phyloP scores from a whole-genome alignment of 2,113 vertebrate genomes.

The Bos javanicus region DNA sequence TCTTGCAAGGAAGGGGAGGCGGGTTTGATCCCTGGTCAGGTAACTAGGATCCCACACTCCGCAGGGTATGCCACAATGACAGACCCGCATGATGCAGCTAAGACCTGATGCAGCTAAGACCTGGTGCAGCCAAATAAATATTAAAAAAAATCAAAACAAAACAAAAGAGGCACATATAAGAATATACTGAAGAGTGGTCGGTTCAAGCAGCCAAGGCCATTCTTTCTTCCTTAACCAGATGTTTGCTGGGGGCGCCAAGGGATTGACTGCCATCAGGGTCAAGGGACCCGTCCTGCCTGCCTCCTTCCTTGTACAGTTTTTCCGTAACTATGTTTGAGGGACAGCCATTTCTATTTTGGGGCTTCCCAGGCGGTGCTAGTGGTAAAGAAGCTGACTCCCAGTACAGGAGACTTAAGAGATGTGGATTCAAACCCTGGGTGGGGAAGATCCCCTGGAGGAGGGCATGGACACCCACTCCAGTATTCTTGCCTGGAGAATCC shows the following conservation, averaged over 20 bases:
- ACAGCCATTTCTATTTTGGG: not conserved
- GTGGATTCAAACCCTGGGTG: not conserved
- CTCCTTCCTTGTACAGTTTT: not conserved
- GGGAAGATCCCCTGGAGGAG: not conserved
- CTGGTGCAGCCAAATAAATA: not conserved
- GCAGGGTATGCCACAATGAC: not conserved
- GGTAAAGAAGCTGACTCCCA: not conserved
- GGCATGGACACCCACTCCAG: not conserved
- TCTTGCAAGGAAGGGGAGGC: not conserved
- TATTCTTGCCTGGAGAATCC: not conserved
- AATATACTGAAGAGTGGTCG: not conserved
- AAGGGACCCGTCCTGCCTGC: not conserved
- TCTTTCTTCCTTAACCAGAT: not conserved
- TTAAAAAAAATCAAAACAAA: not conserved
- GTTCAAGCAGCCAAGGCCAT: not conserved
- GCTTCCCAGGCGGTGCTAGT: not conserved
- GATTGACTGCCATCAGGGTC: not conserved
- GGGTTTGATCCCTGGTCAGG: not conserved
- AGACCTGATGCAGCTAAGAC: not conserved
- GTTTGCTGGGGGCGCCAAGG: not conserved
- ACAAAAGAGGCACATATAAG: not conserved
- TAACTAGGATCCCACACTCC: not conserved
- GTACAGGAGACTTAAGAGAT: not conserved
- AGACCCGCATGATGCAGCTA: not conserved
- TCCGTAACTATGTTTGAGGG: not conserved